A percentile compares a stretch with the other conserved stretches of the same genome.
Conservation (phyloP, 2,888 invertebrate genomes). For the Spodoptera picta region DNA sequence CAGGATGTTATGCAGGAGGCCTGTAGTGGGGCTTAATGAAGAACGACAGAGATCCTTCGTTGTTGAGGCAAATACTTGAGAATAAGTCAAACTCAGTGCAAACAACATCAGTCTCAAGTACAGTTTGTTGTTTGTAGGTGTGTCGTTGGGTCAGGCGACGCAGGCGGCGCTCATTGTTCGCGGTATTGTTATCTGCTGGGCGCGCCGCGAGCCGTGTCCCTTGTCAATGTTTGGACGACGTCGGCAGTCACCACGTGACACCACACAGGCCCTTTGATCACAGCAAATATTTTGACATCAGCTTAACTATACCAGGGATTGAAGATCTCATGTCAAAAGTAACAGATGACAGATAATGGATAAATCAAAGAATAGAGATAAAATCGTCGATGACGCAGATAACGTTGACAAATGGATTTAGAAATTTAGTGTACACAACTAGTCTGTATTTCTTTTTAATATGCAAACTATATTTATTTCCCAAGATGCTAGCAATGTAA, state of each 20-base stretch:
- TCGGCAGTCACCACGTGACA: constrained; percentile 64
- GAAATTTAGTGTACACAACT: constrained; percentile 11
- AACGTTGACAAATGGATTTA: constrained; percentile 15
- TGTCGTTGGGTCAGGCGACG: constrained; percentile 63
- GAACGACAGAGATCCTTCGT: constrained; percentile 52
- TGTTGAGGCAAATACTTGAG: constrained; percentile 44
- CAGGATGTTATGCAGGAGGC: constrained; percentile 58
- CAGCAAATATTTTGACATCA: constrained; percentile 67
- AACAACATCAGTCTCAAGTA: constrained; percentile 29
- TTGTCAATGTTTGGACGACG: constrained; percentile 76
- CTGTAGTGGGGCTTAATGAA: constrained; percentile 51
- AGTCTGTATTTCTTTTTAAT: constrained; percentile 16
- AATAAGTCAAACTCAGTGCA: constrained; percentile 35
- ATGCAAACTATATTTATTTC: constrained; percentile 32
- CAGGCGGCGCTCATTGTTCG: constrained; percentile 66
- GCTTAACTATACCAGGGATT: constrained; percentile 40
- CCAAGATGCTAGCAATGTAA: constrained; percentile 36
- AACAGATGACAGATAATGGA: constrained; percentile 40
- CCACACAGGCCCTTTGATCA: constrained; percentile 64
- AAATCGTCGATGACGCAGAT: constrained; percentile 28
- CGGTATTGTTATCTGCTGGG: constrained; percentile 80
- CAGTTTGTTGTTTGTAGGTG: constrained; percentile 51
- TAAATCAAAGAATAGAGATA: constrained; percentile 34
- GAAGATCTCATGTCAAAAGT: constrained; percentile 44
- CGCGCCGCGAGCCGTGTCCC: constrained; percentile 66